Evolutionary conservation across 2,888 invertebrate genomes (phyloP).

Genomic region (Diplazon laetatorius): DNA sequence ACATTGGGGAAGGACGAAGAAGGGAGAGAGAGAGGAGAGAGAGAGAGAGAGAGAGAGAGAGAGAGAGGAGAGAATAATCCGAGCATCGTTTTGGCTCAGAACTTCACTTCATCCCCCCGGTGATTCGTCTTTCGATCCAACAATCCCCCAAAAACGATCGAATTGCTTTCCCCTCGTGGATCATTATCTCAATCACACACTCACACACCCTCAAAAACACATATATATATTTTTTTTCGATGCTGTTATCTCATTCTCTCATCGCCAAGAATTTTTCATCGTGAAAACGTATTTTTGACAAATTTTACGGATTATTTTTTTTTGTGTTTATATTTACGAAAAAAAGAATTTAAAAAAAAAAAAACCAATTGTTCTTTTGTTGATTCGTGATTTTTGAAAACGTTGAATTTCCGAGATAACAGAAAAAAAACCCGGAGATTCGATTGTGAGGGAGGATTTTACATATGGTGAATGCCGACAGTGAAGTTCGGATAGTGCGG

Average conservation of each 20-base stretch:
- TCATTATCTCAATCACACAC: slow-evolving; percentile 1
- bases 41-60: slow-evolving; percentile 2
- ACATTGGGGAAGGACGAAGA: slow-evolving; percentile 27
- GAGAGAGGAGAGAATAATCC: slow-evolving; percentile 24
- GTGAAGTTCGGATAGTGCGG: too few species aligned
- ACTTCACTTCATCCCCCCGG: slow-evolving; percentile 23
- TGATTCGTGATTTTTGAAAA: too few species aligned
- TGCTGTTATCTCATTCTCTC: background rate
- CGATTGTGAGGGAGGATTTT: too few species aligned
- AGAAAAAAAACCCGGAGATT: too few species aligned
- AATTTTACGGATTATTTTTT: too few species aligned
- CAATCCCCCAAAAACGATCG: slow-evolving; percentile 24
- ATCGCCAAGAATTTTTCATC: background rate
- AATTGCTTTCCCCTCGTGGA: slow-evolving; percentile 9
- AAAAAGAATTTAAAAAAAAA: too few species aligned
- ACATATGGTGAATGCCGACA: too few species aligned
- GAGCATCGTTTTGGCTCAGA: slow-evolving; percentile 42
- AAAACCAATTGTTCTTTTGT: too few species aligned
- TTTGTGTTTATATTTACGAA: background rate
- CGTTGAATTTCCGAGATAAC: too few species aligned
- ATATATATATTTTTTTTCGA: background rate
- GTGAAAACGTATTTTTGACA: too few species aligned
- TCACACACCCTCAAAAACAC: background rate
- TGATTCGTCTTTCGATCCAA: slow-evolving; percentile 55
- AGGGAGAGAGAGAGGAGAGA: background rate